Percentiles rank a stretch among this genome's conserved stretches.
phyloP scores from a whole-genome alignment of 2,113 vertebrate genomes.

The Formicarius rufipectus region DNA sequence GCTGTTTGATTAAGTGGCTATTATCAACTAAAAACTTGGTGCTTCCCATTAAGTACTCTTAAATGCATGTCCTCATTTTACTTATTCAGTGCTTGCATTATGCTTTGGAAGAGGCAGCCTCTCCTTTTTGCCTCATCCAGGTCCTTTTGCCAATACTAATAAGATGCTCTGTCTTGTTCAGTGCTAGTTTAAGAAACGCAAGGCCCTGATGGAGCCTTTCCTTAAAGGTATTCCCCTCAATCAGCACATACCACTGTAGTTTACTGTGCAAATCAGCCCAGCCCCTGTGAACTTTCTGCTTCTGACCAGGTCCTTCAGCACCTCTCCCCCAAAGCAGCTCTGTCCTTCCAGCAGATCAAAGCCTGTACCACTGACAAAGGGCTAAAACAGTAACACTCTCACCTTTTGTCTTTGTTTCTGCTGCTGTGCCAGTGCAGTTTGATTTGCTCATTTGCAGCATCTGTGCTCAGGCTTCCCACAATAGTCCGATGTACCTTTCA shows the following conservation, averaged over 20 bases:
- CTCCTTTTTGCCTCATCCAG: background rate
- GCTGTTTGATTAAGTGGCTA: slow-evolving; percentile 56
- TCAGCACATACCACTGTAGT: background rate
- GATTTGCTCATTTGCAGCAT: slow-evolving; percentile 30
- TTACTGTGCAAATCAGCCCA: background rate
- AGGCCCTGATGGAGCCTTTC: background rate
- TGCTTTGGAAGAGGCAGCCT: background rate
- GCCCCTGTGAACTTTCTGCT: background rate
- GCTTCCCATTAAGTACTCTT: slow-evolving; percentile 31
- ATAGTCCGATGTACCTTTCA: slow-evolving; percentile 3
- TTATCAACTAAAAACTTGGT: slow-evolving; percentile 35
- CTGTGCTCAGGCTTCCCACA: slow-evolving; percentile 41
- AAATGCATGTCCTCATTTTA: background rate
- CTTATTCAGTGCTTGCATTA: background rate
- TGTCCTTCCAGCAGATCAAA: background rate
- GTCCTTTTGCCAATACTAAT: background rate
- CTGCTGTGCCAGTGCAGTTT: background rate
- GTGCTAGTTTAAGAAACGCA: background rate
- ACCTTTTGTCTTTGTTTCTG: slow-evolving; percentile 35
- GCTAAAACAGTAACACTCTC: background rate
- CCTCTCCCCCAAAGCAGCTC: background rate
- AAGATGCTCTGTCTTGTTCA: background rate
- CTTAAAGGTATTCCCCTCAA: background rate
- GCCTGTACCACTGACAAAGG: background rate
- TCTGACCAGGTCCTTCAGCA: rapidly evolving